Base-by-base conservation (phyloP, 1,140 invertebrate species). In the Druon quercuslanigerum region DNA sequence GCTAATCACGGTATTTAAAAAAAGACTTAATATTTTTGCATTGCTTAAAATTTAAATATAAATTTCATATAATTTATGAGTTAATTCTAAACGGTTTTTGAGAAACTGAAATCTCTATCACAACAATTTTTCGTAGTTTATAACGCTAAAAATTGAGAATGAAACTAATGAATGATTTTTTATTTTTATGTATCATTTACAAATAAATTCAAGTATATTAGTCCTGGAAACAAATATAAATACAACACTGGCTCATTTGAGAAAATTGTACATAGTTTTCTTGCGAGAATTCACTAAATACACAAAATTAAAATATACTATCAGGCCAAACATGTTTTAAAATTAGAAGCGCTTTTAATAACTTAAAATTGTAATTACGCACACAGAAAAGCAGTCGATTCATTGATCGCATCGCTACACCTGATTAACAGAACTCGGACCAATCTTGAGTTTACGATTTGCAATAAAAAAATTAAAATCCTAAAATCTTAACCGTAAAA, bases 61-160 rank as follows among this genome's bases (percentile, higher is more conserved):
- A 25, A 66, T 14, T 66, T 66, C 16, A 66, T 66, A 66, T 46
- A 66, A 66, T 66, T 66, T 33, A 66, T 16, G 13, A 66, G 60
- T 66, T 66, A 33, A 60, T 60, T 66, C 25, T 66, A 66, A 8
- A 40, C 40, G 9, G 25, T 57, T 25, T 12, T 57, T 6, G 60
- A 66, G 60, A 40, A 66, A 33, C 60, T 66, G 60, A 66, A 66
- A 66, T 66, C 60, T 46, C 33, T 66, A 66, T 66, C 60, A 66
- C 60, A 66, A 66, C 40, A 16, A 46, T 40, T 12, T 66, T 66
- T 66, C 25, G 60, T 66, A 66, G 25, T 66, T 66, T 66, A 60
- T 46, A 66, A 66, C 40, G 4, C 40, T 66, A 66, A 25, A 40
- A 66, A 66, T 66, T 66, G 60, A 66, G 16, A 60, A 54, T 17